Percentiles rank a stretch among this genome's conserved stretches.
These are phyloP conservation scores for Corydoras maculifer DNA, from an alignment of 2,113 vertebrate species.

Conservation along the genomic window DNA sequence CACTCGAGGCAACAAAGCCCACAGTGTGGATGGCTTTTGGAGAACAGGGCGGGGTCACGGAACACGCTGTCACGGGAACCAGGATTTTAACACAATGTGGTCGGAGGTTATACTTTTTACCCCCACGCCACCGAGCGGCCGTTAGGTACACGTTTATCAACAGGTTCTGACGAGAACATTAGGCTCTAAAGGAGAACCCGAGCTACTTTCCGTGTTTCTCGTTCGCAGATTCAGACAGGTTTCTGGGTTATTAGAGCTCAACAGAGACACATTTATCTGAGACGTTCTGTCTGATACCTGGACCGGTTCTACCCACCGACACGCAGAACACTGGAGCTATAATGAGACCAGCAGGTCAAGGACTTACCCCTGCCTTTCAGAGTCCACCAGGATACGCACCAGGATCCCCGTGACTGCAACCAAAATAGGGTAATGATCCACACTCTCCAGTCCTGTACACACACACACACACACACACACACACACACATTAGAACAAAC, in stretches of 20 bases:
- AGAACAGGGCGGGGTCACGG: conserved; percentile 18
- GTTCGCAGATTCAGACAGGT: not conserved
- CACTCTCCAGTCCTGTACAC: conserved; percentile 82
- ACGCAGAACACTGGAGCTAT: not conserved
- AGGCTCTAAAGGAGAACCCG: not conserved
- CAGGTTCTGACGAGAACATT: not conserved
- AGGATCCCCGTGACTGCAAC: conserved; percentile 94
- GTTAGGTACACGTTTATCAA: too few species aligned
- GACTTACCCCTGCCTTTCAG: conserved; percentile 80
- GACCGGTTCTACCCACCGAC: not conserved
- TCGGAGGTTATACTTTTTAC: too few species aligned
- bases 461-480: conserved; percentile 11
- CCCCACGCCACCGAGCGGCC: too few species aligned
- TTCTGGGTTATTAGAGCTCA: not conserved
- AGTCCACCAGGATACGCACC: conserved; percentile 84
- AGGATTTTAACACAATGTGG: too few species aligned
- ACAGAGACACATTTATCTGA: not conserved
- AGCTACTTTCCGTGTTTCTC: too few species aligned
- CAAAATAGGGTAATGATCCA: conserved; percentile 96
- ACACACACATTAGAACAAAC: not conserved
- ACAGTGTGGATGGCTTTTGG: conserved; percentile 14
- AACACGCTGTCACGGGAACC: not conserved
- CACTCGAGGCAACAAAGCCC: conserved; percentile 13
- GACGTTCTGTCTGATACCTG: not conserved
- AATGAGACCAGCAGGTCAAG: conserved; percentile 16